Conservation (phyloP, 2,113 vertebrate genomes). For the Canis aureus region DNA sequence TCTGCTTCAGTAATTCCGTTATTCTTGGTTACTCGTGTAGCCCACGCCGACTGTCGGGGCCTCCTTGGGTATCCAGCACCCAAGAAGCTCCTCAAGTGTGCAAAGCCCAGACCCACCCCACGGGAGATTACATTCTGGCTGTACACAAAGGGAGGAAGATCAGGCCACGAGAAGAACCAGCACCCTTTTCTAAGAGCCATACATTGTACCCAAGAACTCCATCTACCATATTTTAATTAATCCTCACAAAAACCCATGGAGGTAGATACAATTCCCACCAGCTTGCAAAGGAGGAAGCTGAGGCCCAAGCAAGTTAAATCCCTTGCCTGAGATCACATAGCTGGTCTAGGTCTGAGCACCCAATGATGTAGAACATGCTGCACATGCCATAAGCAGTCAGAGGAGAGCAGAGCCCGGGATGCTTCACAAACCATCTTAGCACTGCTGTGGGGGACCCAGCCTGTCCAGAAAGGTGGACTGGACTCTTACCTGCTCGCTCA, state of each 20-base stretch:
- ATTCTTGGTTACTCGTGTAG: not conserved
- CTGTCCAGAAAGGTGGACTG: rapidly evolving
- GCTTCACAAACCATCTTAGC: not conserved
- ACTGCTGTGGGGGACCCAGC: too few species aligned
- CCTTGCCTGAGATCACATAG: not conserved
- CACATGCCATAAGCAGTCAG: not conserved
- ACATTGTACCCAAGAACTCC: not conserved
- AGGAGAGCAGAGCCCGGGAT: too few species aligned
- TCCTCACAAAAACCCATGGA: not conserved
- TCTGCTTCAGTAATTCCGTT: slow-evolving; percentile 38
- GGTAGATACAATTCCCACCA: not conserved
- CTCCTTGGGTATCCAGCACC: not conserved
- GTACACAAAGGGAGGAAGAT: not conserved
- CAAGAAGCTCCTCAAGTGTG: not conserved
- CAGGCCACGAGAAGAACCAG: not conserved
- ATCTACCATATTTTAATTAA: not conserved
- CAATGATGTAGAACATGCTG: rapidly evolving
- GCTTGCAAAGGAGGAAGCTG: not conserved
- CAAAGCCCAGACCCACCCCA: not conserved
- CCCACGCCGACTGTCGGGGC: not conserved
- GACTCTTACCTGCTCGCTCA: not conserved
- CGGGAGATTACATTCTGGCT: not conserved
- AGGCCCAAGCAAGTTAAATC: not conserved
- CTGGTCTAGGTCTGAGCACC: not conserved
- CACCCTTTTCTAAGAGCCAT: not conserved